A percentile compares a stretch with the other conserved stretches of the same genome.
Conservation (phyloP, 1,140 invertebrate species). For the Eciton burchellii region DNA sequence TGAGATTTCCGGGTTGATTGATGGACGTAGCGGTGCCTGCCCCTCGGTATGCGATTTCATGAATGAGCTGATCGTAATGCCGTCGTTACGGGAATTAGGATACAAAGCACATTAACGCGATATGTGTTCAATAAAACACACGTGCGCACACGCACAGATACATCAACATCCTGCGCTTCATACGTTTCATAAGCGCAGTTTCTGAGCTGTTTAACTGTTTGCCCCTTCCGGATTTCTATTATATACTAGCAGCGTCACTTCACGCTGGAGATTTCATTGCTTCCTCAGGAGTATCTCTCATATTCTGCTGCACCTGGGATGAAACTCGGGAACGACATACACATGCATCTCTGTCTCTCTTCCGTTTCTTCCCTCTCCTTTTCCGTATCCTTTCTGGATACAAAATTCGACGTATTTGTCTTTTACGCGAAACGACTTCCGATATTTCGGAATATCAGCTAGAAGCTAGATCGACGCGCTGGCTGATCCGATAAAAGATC, state of each 20-base stretch:
- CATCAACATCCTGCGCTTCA: no score
- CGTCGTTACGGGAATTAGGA: constrained; percentile 27
- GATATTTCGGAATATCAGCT: not conserved
- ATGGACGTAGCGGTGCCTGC: not conserved
- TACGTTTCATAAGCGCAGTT: no score
- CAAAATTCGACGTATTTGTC: not conserved
- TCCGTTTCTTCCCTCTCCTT: no score
- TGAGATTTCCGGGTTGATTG: constrained; percentile 22
- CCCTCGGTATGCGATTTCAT: not conserved
- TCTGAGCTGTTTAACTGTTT: no score
- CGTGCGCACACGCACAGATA: no score
- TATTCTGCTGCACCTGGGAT: no score
- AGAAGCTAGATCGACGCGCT: not conserved
- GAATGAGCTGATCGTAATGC: constrained; percentile 7
- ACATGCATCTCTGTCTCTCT: not conserved
- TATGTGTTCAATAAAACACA: not conserved
- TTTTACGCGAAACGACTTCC: not conserved
- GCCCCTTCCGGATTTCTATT: no score
- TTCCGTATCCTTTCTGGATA: not conserved
- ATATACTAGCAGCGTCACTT: no score
- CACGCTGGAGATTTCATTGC: no score
- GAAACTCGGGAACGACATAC: no score
- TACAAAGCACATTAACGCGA: constrained; percentile 3
- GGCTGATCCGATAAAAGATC: constrained; percentile 8
- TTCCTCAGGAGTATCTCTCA: no score